phyloP scores from a whole-genome alignment of 1,140 invertebrate species.

The Diabrotica virgifera region DNA sequence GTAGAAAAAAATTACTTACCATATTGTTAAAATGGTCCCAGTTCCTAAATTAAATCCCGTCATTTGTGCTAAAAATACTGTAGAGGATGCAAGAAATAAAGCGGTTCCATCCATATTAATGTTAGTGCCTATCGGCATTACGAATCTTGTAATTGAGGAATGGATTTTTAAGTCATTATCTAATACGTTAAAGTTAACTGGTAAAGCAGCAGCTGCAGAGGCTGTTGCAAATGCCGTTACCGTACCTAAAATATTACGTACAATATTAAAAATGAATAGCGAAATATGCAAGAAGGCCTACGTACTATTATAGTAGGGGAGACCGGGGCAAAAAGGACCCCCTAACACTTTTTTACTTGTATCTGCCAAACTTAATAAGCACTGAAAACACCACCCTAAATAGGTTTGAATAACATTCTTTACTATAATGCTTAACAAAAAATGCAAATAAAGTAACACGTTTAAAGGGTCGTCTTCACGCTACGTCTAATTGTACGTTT shows the following conservation, averaged over 20 bases:
- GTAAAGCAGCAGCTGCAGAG: constrained; percentile 92
- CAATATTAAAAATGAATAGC: too few species aligned
- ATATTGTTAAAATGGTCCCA: constrained; percentile 50
- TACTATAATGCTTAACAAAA: too few species aligned
- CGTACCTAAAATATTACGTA: constrained; percentile 53
- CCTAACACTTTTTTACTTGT: too few species aligned
- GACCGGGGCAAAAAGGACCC: too few species aligned
- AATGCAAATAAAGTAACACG: too few species aligned
- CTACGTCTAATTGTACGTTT: too few species aligned
- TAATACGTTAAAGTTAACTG: constrained; percentile 90
- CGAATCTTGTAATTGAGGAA: constrained; percentile 84
- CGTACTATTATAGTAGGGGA: background rate
- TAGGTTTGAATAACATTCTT: too few species aligned
- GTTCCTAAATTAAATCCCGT: constrained; percentile 77
- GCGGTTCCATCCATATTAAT: constrained; percentile 96
- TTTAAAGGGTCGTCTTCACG: too few species aligned
- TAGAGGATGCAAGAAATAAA: constrained; percentile 82
- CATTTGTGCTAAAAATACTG: constrained; percentile 91
- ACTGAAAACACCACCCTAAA: too few species aligned
- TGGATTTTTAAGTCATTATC: constrained; percentile 89
- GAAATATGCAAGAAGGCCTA: constrained; percentile 49
- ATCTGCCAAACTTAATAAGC: too few species aligned
- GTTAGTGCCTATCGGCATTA: constrained; percentile 86
- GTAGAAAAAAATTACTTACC: too few species aligned
- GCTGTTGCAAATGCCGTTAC: constrained; percentile 90